Evolutionary conservation across 2,113 vertebrate species (phyloP).

Genomic region (Gymnobelideus leadbeateri): DNA sequence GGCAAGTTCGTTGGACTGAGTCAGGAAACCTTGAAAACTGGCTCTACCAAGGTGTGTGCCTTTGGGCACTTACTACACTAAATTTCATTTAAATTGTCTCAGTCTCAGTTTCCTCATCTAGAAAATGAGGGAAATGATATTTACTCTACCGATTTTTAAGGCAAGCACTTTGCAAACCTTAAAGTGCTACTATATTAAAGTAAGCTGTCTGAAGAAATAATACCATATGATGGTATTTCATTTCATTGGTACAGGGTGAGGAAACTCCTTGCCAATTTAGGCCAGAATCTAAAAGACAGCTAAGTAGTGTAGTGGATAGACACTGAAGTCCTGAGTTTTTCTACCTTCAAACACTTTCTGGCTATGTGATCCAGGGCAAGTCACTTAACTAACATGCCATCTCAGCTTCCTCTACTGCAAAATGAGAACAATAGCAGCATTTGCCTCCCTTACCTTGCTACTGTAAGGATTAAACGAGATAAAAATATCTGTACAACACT

Average conservation of each 20-base stretch:
- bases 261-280: background rate
- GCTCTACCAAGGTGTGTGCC: background rate
- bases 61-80: background rate
- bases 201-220: background rate
- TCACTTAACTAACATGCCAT: background rate
- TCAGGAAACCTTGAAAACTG: background rate
- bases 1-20: background rate
- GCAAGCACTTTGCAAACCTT: background rate
- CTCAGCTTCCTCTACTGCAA: background rate
- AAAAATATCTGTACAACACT: background rate
- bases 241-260: background rate
- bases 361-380: background rate
- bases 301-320: background rate
- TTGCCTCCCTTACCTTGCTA: background rate
- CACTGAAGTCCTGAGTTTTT: background rate
- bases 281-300: background rate
- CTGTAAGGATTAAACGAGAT: background rate
- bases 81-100: background rate
- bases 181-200: background rate
- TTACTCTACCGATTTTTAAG: background rate
- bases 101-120: background rate
- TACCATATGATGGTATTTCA: background rate
- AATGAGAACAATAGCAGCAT: background rate
- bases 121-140: background rate
- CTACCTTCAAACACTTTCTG: background rate